phyloP scores from a whole-genome alignment of 2,113 vertebrate species.

The Phasianus colchicus region DNA sequence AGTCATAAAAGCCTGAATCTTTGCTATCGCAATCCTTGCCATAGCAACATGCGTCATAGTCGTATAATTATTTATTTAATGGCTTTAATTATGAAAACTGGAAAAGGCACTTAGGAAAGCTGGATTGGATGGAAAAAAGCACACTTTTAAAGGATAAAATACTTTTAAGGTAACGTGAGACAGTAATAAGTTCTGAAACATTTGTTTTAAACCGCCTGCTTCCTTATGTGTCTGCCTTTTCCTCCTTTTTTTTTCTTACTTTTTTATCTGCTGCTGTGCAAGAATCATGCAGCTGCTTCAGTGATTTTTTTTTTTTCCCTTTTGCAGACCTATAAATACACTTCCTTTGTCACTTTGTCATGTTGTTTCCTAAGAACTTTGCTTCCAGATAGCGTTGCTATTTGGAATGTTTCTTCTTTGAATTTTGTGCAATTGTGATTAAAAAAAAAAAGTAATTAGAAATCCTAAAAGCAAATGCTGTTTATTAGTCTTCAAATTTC shows the following conservation, averaged over 20 bases:
- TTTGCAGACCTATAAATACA: slow-evolving; percentile 55
- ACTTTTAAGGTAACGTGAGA: background rate
- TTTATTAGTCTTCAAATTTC: background rate
- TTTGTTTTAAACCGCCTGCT: slow-evolving; percentile 2
- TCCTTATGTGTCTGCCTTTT: background rate
- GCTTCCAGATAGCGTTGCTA: slow-evolving; percentile 16
- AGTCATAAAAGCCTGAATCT: slow-evolving; percentile 53
- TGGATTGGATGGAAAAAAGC: background rate
- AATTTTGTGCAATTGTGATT: background rate
- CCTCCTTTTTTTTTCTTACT: background rate
- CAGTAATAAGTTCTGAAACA: background rate
- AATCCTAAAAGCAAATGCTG: background rate
- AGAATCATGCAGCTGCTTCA: slow-evolving; percentile 33
- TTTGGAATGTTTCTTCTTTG: background rate
- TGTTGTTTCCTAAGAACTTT: slow-evolving; percentile 41
- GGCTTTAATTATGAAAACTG: slow-evolving; percentile 62
- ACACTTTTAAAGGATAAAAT: background rate
- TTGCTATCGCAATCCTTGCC: slow-evolving; percentile 55
- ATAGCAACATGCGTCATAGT: slow-evolving; percentile 64
- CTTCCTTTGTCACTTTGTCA: slow-evolving; percentile 9
- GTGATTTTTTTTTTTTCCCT: background rate
- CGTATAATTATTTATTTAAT: slow-evolving; percentile 64
- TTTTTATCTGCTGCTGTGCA: background rate
- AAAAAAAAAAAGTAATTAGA: background rate
- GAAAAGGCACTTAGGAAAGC: slow-evolving; percentile 25